Base-by-base conservation (phyloP, 2,888 invertebrate genomes). In the Pimpla rufipes region DNA sequence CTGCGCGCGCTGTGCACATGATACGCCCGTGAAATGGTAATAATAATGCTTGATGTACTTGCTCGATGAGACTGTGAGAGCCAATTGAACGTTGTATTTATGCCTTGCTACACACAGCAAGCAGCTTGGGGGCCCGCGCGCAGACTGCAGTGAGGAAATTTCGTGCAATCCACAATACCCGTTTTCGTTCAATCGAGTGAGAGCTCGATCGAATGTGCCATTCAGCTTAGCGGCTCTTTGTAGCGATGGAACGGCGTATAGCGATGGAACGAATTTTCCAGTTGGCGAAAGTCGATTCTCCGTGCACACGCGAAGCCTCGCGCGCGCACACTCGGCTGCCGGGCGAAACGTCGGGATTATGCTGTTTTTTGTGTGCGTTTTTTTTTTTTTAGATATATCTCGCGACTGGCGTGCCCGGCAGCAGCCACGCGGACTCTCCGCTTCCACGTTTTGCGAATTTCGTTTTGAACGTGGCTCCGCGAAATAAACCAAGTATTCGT, bases 121-220 rank as follows among this genome's bases (percentile, higher is more conserved):
- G 6, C 35, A 59, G 35, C 7, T 16, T 35, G 18, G 18, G 47
- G 8, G 5, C 1, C n/a, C 7, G 29, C 1, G n/a, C n/a, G 16
- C 59, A 55, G 2, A 10, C 3, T 11, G 55, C 10, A 16, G 37
- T 37, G 18, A 62, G 10, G 1, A 16, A 40, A 40, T 37, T 10
- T 40, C 37, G 16, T 62, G 5, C 47, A 47, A 13, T 11, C 35
- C 10, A 23, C 76, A 83, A 86, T 59, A 74, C 57, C 47, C 84
- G 79, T 86, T 88, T 83, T 52, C 57, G 67, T 88, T 83, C 84
- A 74, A 86, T 83, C 76, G 85, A 83, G 85, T 81, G 83, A 52
- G 64, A 40, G 37, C 74, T 70, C 68, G 79, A 87, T 87, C 83
- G 80, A 85, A 80, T 75, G 5, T 64, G 78, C 79, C 79, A 64